Conservation (phyloP, 1,140 invertebrate genomes). For the Watersipora subatra region DNA sequence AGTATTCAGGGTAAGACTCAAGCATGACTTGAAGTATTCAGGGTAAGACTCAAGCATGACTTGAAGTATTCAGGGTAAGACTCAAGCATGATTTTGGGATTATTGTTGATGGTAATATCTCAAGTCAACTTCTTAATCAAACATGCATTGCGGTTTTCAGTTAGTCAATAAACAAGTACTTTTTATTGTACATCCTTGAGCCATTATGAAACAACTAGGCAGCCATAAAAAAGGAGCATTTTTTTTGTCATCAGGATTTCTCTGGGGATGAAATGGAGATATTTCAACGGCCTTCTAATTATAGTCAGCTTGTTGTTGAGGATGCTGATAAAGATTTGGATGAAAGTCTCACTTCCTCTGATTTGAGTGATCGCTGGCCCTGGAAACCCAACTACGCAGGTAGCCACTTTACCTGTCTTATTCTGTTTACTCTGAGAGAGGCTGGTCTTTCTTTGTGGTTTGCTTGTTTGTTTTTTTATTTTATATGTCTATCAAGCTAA, state of each 20-base stretch:
- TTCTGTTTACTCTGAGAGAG: too few relatives aligned
- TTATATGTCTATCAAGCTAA: too few relatives aligned
- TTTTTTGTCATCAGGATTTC: background rate
- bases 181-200: background rate
- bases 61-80: background rate
- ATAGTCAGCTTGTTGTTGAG: background rate
- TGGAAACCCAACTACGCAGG: background rate
- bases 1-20: too few relatives aligned
- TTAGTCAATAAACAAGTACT: background rate
- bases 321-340: constrained; percentile 26
- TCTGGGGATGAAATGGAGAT: background rate
- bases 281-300: background rate
- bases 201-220: background rate
- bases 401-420: too few relatives aligned
- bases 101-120: background rate
- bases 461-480: too few relatives aligned
- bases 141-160: background rate
- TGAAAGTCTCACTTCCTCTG: constrained; percentile 15
- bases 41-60: too few relatives aligned
- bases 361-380: constrained; percentile 4
- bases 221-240: background rate
- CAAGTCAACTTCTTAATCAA: background rate
- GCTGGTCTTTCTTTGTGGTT: too few relatives aligned
- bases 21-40: too few relatives aligned
- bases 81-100: background rate